These are phyloP conservation scores for Pogonocichla stellata DNA, from an alignment of 2,113 vertebrate species.

Conservation along the genomic window DNA sequence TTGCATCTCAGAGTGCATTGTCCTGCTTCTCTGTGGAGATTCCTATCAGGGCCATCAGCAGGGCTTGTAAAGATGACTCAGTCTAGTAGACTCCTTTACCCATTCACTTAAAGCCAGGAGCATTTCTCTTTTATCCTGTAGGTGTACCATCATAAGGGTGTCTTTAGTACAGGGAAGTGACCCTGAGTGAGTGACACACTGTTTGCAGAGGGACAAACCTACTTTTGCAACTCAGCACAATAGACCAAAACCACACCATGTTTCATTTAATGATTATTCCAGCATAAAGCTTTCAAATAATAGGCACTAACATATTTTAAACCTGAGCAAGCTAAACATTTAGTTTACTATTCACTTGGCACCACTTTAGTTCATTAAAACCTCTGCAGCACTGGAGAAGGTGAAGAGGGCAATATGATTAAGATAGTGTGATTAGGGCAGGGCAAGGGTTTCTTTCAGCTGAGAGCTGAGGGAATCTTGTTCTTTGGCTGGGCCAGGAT, in stretches of 20 bases:
- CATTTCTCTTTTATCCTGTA: background rate
- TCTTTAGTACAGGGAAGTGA: background rate
- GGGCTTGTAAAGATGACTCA: background rate
- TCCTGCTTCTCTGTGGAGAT: background rate
- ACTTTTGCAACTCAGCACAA: background rate
- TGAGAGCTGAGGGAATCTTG: background rate
- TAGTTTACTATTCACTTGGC: slow-evolving; percentile 17
- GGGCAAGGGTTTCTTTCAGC: background rate
- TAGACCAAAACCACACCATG: background rate
- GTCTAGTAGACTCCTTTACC: background rate
- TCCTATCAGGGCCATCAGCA: background rate
- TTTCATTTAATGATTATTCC: slow-evolving; percentile 12
- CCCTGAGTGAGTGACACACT: background rate
- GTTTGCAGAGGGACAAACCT: background rate
- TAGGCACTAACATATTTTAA: slow-evolving; percentile 3
- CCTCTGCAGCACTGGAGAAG: background rate
- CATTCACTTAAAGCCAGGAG: background rate
- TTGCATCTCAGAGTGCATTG: background rate
- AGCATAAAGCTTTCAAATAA: slow-evolving; percentile 15
- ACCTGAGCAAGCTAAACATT: slow-evolving; percentile 16
- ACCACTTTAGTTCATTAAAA: slow-evolving; percentile 6
- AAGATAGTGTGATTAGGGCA: background rate
- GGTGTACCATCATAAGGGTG: background rate
- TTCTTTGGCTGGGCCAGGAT: background rate
- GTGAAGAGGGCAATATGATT: background rate